These are phyloP conservation scores for Brachyptera risi DNA, from an alignment of 2,888 invertebrate genomes.

Conservation along the genomic window DNA sequence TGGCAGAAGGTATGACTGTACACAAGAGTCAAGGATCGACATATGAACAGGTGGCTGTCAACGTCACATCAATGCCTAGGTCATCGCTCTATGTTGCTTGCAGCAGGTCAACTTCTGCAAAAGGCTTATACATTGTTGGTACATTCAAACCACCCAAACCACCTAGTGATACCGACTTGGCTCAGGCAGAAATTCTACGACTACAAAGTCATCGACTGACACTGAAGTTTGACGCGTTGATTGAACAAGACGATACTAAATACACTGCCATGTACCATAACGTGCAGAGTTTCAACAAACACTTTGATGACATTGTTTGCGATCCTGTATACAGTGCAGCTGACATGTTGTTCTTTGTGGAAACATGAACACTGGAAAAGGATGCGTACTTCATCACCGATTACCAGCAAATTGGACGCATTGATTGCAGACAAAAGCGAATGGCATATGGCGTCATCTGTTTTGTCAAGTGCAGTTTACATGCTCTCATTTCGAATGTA, in stretches of 20 bases:
- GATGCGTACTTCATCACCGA: conserved; percentile 1
- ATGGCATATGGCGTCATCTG: background rate
- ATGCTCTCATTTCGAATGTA: background rate
- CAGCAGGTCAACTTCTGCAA: conserved; percentile 6
- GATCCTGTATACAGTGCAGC: background rate
- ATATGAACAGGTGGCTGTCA: conserved; percentile 25
- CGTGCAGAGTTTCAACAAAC: background rate
- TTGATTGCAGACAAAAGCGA: background rate
- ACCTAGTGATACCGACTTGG: background rate
- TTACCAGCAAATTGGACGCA: background rate
- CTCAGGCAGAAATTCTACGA: background rate
- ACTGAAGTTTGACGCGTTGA: background rate
- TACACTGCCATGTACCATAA: background rate
- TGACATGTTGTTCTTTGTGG: background rate
- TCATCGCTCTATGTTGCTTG: conserved; percentile 1
- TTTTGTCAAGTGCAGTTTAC: background rate
- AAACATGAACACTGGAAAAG: background rate
- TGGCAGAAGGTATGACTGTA: conserved; percentile 33
- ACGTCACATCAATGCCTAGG: conserved; percentile 29
- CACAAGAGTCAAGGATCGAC: conserved; percentile 35
- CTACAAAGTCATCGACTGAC: background rate
- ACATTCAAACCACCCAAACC: conserved; percentile 1
- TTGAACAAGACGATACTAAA: background rate
- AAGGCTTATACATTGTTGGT: conserved; percentile 11
- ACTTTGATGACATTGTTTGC: background rate